These are phyloP conservation scores for Epinotia ramella DNA, from an alignment of 2,888 invertebrate genomes.

Conservation along the genomic window DNA sequence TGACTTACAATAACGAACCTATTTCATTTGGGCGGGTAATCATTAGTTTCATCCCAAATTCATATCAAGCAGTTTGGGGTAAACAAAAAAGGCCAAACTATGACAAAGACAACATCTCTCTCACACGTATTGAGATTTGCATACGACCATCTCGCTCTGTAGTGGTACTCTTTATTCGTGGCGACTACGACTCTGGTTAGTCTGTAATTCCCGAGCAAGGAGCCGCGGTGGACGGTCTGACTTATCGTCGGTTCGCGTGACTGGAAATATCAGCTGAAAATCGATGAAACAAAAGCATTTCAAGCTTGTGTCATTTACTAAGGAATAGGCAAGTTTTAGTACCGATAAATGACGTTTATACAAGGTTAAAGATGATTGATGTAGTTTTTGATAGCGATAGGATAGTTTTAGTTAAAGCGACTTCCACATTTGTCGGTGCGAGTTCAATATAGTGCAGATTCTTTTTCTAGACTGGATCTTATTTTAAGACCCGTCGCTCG, in stretches of 20 bases:
- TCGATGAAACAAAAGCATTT: constrained; percentile 56
- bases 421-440: background rate
- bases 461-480: too few relatives aligned
- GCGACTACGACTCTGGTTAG: too few relatives aligned
- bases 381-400: constrained; percentile 1
- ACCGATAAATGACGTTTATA: constrained; percentile 43
- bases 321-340: constrained; percentile 34
- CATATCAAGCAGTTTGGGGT: too few relatives aligned
- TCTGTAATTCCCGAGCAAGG: constrained; percentile 18
- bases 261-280: constrained; percentile 58
- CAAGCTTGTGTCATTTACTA: constrained; percentile 49
- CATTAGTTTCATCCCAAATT: too few relatives aligned
- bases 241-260: constrained; percentile 60
- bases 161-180: too few relatives aligned
- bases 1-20: too few relatives aligned
- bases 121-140: too few relatives aligned
- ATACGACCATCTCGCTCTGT: too few relatives aligned
- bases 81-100: background rate
- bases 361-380: constrained; percentile 51
- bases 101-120: background rate
- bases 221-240: constrained; percentile 30
- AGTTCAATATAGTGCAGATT: background rate
- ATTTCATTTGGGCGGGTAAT: too few relatives aligned
- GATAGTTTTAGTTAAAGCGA: background rate
- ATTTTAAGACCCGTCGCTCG: too few relatives aligned